Conservation (phyloP, 2,797 vertebrate genomes). For the Cyprinella venusta region DNA sequence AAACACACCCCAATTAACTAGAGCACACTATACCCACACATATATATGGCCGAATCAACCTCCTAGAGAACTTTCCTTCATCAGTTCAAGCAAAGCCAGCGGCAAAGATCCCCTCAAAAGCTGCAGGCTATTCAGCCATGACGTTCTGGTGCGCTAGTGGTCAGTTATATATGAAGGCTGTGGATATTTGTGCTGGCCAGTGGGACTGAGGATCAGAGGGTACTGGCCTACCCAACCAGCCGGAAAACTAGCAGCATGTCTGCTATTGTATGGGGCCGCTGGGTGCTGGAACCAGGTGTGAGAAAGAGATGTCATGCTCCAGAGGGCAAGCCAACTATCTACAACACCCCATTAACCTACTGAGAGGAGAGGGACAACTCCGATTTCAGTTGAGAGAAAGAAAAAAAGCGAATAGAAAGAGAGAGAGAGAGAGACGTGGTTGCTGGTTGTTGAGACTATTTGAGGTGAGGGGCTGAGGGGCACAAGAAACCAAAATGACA, state of each 20-base stretch:
- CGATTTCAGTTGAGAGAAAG: not conserved
- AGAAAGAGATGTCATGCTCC: conserved; percentile 52
- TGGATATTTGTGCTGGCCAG: conserved; percentile 23
- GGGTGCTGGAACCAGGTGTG: conserved; percentile 48
- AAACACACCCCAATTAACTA: conserved; percentile 37
- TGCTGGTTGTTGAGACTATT: conserved; percentile 3
- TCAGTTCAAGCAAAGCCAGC: conserved; percentile 7
- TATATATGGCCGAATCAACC: conserved; percentile 2
- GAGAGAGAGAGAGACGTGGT: not conserved
- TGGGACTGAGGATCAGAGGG: conserved; percentile 42
- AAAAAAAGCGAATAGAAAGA: not conserved
- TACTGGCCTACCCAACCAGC: conserved; percentile 47
- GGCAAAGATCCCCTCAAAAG: conserved; percentile 31
- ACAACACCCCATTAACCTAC: conserved; percentile 52
- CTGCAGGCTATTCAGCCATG: conserved; percentile 38
- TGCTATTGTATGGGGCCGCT: conserved; percentile 14
- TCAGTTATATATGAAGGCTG: conserved; percentile 15
- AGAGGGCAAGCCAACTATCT: conserved; percentile 35
- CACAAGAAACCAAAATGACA: not conserved
- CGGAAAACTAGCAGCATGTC: conserved; percentile 52
- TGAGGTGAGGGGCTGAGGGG: not conserved
- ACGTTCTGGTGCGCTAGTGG: not conserved
- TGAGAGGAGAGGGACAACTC: conserved; percentile 32
- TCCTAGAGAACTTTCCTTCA: not conserved
- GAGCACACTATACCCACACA: not conserved